phyloP scores from a whole-genome alignment of 35 echinoderm and acorn worm genomes.

The Ophiothrix spiculata region DNA sequence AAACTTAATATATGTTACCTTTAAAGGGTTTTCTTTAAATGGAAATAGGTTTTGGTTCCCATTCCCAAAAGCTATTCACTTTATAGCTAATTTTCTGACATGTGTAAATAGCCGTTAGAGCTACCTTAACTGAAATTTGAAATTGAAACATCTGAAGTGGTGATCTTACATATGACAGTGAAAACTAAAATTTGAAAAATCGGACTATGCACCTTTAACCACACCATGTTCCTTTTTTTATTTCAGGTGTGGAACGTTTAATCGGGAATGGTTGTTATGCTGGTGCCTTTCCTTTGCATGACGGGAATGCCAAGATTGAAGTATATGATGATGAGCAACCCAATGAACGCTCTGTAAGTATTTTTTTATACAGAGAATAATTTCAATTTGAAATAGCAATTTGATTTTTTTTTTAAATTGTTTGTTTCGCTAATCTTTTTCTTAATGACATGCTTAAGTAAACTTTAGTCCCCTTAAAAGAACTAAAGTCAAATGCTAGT shows the following conservation, averaged over 20 bases:
- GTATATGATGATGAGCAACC: constrained; percentile 66
- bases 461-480: background rate
- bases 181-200: too few species aligned
- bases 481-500: background rate
- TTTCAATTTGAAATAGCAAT: background rate
- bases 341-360: constrained; percentile 88
- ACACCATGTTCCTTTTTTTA: background rate
- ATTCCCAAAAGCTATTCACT: too few species aligned
- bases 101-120: too few species aligned
- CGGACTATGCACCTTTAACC: too few species aligned
- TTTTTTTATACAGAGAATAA: background rate
- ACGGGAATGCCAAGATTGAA: constrained; percentile 80
- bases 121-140: too few species aligned
- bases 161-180: too few species aligned
- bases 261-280: constrained; percentile 65
- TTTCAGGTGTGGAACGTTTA: constrained; percentile 68
- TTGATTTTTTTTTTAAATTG: background rate
- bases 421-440: background rate
- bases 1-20: too few species aligned
- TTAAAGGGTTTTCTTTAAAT: too few species aligned
- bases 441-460: background rate
- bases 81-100: too few species aligned
- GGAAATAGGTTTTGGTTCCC: too few species aligned
- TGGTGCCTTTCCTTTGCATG: constrained; percentile 82
- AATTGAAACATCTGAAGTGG: too few species aligned